Evolutionary conservation across 2,888 invertebrate species (phyloP).

Genomic region (Lepetodrilus schrolli): DNA sequence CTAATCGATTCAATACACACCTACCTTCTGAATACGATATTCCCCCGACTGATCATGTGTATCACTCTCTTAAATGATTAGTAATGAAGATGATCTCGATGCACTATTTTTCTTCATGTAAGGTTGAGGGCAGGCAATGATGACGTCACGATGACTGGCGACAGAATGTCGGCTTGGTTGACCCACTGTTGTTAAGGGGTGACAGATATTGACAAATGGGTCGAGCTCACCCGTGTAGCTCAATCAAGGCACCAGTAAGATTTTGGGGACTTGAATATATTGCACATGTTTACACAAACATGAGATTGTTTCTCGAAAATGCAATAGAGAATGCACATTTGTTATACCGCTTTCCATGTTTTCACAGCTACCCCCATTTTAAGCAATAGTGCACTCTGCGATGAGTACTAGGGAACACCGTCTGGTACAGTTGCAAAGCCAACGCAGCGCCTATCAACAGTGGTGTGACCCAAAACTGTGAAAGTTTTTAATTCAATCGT

Average conservation of each 20-base stretch:
- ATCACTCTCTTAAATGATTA: neutral
- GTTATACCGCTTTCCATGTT: neutral
- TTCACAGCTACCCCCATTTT: neutral
- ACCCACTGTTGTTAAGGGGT: constrained; percentile 35
- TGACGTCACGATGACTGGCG: constrained; percentile 70
- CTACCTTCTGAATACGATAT: too few relatives aligned
- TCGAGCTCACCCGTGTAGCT: neutral
- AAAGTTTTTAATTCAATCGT: neutral
- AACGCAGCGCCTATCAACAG: constrained; percentile 24
- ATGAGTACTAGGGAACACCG: constrained; percentile 32
- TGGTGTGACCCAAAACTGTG: constrained; percentile 21
- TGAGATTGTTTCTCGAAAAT: neutral
- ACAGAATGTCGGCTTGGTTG: constrained; percentile 60
- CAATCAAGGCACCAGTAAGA: neutral
- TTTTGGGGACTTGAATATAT: neutral
- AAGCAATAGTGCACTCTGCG: constrained; percentile 22
- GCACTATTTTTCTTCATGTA: constrained; percentile 31
- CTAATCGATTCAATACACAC: too few relatives aligned
- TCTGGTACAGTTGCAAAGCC: constrained; percentile 29
- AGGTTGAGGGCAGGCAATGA: constrained; percentile 56
- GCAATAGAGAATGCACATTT: neutral
- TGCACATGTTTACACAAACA: neutral
- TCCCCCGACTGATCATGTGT: too few relatives aligned
- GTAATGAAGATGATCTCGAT: neutral
- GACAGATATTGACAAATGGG: constrained; percentile 25